A percentile compares a stretch with the other conserved stretches of the same genome.
phyloP scores from a whole-genome alignment of 1,140 invertebrate species.

The Cardiocondyla obscurior region DNA sequence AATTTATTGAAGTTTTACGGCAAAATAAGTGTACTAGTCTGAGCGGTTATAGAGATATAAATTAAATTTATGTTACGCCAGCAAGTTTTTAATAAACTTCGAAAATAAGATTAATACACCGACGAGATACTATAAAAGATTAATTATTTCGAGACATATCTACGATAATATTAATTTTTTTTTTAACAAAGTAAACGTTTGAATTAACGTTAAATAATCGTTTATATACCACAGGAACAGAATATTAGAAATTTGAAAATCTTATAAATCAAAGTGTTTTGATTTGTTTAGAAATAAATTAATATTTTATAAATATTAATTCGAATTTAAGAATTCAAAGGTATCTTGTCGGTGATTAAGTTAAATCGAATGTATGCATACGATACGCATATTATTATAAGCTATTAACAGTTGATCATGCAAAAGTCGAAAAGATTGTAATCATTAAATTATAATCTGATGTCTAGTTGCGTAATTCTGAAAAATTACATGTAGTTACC shows the following conservation, averaged over 20 bases:
- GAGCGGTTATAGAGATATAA: neutral
- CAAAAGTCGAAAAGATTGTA: neutral
- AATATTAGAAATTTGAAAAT: too few species aligned
- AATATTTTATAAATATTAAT: too few species aligned
- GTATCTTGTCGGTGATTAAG: neutral
- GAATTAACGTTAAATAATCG: too few species aligned
- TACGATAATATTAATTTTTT: too few species aligned
- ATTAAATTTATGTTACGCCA: neutral
- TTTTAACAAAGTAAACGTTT: too few species aligned
- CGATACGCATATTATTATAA: neutral
- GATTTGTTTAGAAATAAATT: too few species aligned
- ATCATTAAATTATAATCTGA: neutral
- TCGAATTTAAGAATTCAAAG: too few species aligned
- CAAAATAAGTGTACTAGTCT: neutral
- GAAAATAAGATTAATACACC: neutral
- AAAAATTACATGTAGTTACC: neutral
- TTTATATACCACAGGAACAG: too few species aligned
- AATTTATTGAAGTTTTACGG: neutral
- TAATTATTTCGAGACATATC: neutral
- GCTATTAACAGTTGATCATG: neutral
- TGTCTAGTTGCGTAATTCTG: too few species aligned
- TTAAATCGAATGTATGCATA: neutral
- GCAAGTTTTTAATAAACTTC: neutral
- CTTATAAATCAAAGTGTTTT: too few species aligned
- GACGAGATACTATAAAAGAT: neutral